These are phyloP conservation scores for Gryllus bimaculatus DNA, from an alignment of 1,140 invertebrate genomes.

Conservation along the genomic window DNA sequence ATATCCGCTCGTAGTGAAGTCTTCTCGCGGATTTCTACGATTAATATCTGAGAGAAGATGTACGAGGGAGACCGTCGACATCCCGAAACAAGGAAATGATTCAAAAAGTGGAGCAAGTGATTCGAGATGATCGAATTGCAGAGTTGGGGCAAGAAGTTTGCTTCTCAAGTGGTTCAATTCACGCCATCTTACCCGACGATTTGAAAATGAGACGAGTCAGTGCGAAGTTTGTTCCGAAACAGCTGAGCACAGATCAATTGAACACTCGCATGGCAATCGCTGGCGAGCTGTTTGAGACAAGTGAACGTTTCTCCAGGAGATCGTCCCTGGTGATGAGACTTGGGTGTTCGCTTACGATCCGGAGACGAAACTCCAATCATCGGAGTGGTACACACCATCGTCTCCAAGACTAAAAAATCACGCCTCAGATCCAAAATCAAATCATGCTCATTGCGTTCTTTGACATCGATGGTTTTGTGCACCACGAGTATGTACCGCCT, in stretches of 20 bases:
- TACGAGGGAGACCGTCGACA: not conserved
- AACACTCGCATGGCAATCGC: not conserved
- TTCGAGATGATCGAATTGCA: not conserved
- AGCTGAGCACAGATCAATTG: slow-evolving; percentile 1
- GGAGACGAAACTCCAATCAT: slow-evolving; percentile 27
- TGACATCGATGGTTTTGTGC: slow-evolving; percentile 23
- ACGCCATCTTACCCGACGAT: not conserved
- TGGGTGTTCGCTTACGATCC: slow-evolving; percentile 27
- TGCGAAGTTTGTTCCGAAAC: slow-evolving; percentile 11
- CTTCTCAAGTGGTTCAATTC: not conserved
- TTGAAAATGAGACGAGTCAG: slow-evolving; percentile 9
- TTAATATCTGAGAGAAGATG: no score
- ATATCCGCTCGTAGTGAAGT: no score
- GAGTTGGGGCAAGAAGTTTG: slow-evolving; percentile 9
- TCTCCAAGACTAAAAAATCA: slow-evolving; percentile 27
- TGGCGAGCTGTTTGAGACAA: slow-evolving; percentile 3
- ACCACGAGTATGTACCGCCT: slow-evolving; percentile 16
- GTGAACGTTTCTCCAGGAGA: not conserved
- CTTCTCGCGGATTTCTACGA: no score
- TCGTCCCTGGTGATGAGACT: slow-evolving; percentile 26
- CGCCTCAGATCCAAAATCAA: slow-evolving; percentile 27
- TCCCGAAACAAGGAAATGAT: not conserved
- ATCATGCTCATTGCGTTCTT: slow-evolving; percentile 31
- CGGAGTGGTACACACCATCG: slow-evolving; percentile 23
- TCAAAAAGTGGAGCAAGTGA: not conserved